Conservation (phyloP, 2,888 invertebrate genomes). For the Heliconius cydno region DNA sequence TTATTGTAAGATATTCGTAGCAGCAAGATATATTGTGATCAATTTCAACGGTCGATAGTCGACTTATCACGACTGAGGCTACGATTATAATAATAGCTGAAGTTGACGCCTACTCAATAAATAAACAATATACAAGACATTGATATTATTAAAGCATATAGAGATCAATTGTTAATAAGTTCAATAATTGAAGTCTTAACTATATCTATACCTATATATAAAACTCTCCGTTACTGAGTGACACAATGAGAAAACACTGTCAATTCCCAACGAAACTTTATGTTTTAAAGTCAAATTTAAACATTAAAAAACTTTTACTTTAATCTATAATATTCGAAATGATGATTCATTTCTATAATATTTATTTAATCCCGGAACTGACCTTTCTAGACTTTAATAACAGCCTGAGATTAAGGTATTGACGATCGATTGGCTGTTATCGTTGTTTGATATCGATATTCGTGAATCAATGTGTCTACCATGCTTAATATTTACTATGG, state of each 20-base stretch:
- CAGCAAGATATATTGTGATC: constrained; percentile 59
- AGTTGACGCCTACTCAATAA: constrained; percentile 44
- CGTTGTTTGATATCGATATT: constrained; percentile 51
- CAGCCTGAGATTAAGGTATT: constrained; percentile 26
- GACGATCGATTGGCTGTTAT: constrained; percentile 46
- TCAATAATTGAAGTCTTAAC: too few relatives aligned
- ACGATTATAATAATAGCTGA: constrained; percentile 41
- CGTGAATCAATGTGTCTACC: constrained; percentile 52
- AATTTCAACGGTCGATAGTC: constrained; percentile 57
- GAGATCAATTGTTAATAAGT: background rate
- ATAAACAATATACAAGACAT: constrained; percentile 47
- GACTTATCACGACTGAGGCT: constrained; percentile 66
- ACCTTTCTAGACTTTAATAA: constrained; percentile 24
- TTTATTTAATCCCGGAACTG: constrained; percentile 23
- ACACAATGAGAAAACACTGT: background rate
- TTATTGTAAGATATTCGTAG: constrained; percentile 46
- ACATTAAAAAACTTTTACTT: background rate
- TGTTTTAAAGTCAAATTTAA: background rate
- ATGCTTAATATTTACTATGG: constrained; percentile 43
- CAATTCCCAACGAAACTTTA: background rate
- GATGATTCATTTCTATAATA: background rate
- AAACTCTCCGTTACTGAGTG: background rate
- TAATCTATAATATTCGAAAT: background rate
- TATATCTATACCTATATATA: background rate
- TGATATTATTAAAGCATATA: background rate